Evolutionary conservation across 2,113 vertebrate species (phyloP), one percentile per base, ranked within the genome.

Genomic region (Nothoprocta perdicaria): DNA sequence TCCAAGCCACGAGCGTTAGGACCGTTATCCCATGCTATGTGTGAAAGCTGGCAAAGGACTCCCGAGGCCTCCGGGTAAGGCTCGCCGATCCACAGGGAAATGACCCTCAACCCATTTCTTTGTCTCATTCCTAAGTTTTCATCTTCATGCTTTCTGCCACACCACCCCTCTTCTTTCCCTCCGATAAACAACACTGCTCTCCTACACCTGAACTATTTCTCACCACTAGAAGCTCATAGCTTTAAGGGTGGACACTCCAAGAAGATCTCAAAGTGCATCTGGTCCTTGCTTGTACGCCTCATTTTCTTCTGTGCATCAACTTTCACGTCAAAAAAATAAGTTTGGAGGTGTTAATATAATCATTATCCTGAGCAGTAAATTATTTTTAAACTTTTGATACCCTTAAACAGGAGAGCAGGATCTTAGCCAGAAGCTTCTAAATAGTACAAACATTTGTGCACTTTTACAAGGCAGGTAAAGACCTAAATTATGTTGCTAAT

Each of bases 401-500:
- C 77, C 84, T 96, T 93, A 91, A 96, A 89, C 31, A 88, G 77
- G 62, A 96, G 78, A 95, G 65, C 78, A 93, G 84, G 92, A 96
- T 41, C 88, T 53, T 65, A 91, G 95, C 97, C 97, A 97, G 92
- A 83, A 97, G 95, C 72, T 81, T 95, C 93, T 95, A 95, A 95
- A 94, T 94, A 97, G 95, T 95, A 96, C 94, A 97, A 97, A 97
- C 95, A 97, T 92, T 97, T 66, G 41, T 84, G 80, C 65, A 78
- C 93, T 92, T 97, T 98, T 97, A 98, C 78, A 96, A 97, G 96
- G 87, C 93, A 98, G 95, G 97, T 97, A 97, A 97, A 97, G 95
- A 95, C 90, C 80, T 91, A 97, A 96, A 97, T 97, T 95, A 97
- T 96, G 96, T 96, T 97, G 90, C 95, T 97, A 98, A 98, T 98